Conservation (phyloP, 2,113 vertebrate genomes). For the Istiophorus platypterus region DNA sequence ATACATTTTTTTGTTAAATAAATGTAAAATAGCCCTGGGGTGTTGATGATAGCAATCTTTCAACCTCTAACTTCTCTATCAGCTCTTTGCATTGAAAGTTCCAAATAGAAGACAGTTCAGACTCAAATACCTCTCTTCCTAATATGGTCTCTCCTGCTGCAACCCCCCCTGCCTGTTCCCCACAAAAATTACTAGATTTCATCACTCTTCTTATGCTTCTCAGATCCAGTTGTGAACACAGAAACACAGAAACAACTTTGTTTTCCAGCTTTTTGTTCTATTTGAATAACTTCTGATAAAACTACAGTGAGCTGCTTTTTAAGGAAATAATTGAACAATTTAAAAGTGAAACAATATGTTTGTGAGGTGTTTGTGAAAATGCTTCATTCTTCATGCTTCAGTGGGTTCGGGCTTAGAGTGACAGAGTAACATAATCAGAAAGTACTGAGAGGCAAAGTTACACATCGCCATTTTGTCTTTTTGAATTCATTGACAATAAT, state of each 20-base stretch:
- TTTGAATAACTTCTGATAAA: too few species aligned
- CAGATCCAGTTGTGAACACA: constrained; percentile 28
- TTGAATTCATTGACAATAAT: too few species aligned
- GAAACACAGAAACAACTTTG: constrained; percentile 2
- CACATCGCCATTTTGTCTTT: too few species aligned
- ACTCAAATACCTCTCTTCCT: constrained; percentile 47
- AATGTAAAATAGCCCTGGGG: constrained; percentile 79
- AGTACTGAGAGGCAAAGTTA: too few species aligned
- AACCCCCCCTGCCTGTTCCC: constrained; percentile 70
- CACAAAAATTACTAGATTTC: constrained; percentile 55
- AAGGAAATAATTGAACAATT: too few species aligned
- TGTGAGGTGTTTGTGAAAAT: too few species aligned
- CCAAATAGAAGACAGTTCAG: background rate
- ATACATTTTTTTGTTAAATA: constrained; percentile 23
- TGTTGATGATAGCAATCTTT: constrained; percentile 71
- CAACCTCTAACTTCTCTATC: constrained; percentile 17
- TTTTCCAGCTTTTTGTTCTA: background rate
- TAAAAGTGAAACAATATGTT: too few species aligned
- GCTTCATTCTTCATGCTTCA: too few species aligned
- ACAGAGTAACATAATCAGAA: too few species aligned
- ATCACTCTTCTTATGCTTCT: constrained; percentile 32
- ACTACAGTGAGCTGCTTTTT: too few species aligned
- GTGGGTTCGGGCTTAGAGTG: too few species aligned
- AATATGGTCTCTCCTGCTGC: constrained; percentile 71
- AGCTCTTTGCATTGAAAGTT: constrained; percentile 36